Evolutionary conservation across 2,797 vertebrate genomes (phyloP).

Genomic region (Odontamblyopus lacepedii): DNA sequence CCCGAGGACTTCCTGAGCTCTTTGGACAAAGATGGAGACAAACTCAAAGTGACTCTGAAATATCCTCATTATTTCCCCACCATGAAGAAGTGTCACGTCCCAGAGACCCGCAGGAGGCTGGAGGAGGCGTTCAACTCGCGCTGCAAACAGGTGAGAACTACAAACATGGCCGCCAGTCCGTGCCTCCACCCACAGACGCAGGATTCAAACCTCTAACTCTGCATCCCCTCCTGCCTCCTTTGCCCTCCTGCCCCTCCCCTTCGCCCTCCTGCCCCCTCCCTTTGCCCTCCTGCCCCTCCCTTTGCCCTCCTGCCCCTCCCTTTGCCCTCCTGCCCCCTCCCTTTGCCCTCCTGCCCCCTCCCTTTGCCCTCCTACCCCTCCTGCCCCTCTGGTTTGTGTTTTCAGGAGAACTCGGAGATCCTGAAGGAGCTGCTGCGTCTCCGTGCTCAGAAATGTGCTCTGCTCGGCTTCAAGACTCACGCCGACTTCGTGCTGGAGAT

Average conservation of each 20-base stretch:
- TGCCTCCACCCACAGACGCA: too few relatives aligned
- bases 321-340: too few relatives aligned
- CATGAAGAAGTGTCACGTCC: conserved; percentile 93
- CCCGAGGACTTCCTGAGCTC: conserved; percentile 93
- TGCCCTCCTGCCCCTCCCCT: too few relatives aligned
- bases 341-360: too few relatives aligned
- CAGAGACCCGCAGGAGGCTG: conserved; percentile 87
- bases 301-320: too few relatives aligned
- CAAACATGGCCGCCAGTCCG: too few relatives aligned
- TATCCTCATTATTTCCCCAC: conserved; percentile 97
- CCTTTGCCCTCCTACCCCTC: too few relatives aligned
- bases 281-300: too few relatives aligned
- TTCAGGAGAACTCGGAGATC: conserved; percentile 89
- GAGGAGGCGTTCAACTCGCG: conserved; percentile 95
- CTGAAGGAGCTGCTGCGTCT: conserved; percentile 90
- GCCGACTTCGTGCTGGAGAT: conserved; percentile 96
- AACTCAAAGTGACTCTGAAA: conserved; percentile 92
- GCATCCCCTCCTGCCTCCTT: too few relatives aligned
- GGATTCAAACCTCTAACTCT: too few relatives aligned
- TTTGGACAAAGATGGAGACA: conserved; percentile 86
- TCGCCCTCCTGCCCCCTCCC: too few relatives aligned
- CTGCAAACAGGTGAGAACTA: conserved; percentile 85
- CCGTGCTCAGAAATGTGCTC: conserved; percentile 82
- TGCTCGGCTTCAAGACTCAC: conserved; percentile 90
- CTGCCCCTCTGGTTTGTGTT: conserved; percentile 1